A percentile compares a stretch with the other conserved stretches of the same genome.
These are phyloP conservation scores for Paramormyrops kingsleyae DNA, from an alignment of 2,113 vertebrate genomes.

Conservation along the genomic window DNA sequence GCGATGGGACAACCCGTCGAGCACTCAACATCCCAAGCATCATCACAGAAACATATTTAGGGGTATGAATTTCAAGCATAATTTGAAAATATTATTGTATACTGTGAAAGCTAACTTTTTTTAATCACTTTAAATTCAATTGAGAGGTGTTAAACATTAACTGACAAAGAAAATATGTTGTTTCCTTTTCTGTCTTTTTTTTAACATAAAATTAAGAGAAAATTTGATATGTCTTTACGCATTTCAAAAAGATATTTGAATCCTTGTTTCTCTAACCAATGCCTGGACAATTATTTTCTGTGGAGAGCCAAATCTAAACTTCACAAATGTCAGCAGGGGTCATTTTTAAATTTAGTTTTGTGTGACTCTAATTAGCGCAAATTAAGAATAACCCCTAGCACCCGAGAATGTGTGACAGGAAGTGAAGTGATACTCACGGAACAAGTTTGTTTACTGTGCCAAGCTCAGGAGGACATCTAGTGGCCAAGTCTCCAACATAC, in stretches of 20 bases:
- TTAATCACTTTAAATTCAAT: background rate
- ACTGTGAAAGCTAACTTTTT: background rate
- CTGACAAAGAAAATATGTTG: background rate
- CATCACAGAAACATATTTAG: background rate
- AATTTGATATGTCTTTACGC: background rate
- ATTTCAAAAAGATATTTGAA: background rate
- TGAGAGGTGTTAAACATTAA: background rate
- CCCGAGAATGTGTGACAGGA: background rate
- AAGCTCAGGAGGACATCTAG: slow-evolving; percentile 66
- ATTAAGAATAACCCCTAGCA: background rate
- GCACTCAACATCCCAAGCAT: background rate
- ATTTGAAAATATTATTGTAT: background rate
- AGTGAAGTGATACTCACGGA: slow-evolving; percentile 64
- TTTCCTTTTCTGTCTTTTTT: background rate
- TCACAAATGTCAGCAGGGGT: background rate
- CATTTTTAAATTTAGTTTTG: background rate
- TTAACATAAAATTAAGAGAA: background rate
- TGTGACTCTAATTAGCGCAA: background rate
- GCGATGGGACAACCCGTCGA: background rate
- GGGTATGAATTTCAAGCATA: background rate
- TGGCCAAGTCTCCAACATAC: slow-evolving; percentile 75
- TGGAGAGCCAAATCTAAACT: background rate
- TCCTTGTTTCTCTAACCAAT: background rate
- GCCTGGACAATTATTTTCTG: background rate
- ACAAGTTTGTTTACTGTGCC: slow-evolving; percentile 67